Conservation (phyloP, 2,113 vertebrate genomes). For the Phyllostomus hastatus region DNA sequence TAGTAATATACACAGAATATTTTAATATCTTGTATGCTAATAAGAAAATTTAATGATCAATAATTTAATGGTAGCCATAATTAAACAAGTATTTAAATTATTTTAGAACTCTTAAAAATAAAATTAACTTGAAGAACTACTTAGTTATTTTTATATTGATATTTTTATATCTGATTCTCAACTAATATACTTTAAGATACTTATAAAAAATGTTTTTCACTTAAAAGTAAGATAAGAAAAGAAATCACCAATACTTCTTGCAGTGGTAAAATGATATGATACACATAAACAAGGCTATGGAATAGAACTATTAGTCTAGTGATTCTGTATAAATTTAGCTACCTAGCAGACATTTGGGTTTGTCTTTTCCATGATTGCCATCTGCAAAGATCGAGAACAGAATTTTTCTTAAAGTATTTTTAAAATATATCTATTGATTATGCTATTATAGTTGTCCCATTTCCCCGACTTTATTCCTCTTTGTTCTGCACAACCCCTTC, state of each 20-base stretch:
- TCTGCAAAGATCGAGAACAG: slow-evolving; percentile 8
- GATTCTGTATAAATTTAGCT: not conserved
- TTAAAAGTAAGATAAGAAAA: slow-evolving; percentile 2
- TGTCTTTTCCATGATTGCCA: slow-evolving; percentile 9
- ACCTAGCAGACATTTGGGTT: not conserved
- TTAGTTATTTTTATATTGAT: not conserved
- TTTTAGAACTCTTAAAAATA: not conserved
- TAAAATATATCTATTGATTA: too few relatives aligned
- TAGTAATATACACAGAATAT: not conserved
- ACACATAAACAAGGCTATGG: not conserved
- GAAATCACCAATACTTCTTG: not conserved
- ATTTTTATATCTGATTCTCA: not conserved
- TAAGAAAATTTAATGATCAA: not conserved
- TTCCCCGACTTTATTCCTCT: too few relatives aligned
- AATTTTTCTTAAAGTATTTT: not conserved
- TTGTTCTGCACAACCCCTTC: too few relatives aligned
- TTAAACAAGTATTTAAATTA: not conserved
- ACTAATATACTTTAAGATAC: not conserved
- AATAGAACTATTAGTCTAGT: not conserved
- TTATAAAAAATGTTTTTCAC: not conserved
- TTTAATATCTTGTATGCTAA: not conserved
- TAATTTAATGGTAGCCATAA: not conserved
- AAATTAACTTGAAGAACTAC: not conserved
- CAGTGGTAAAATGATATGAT: not conserved
- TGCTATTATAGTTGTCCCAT: too few relatives aligned